A percentile compares a stretch with the other conserved stretches of the same genome.
Evolutionary conservation across 2,113 vertebrate species (phyloP).

Genomic region (Sus scrofa): T2T-Sscrofa CM000822.6:662501-663000

Average conservation of each 20-base stretch:
- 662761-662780: not conserved
- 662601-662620: conserved; percentile 85
- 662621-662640: conserved; percentile 92
- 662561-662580: conserved; percentile 89
- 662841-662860: not conserved
- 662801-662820: not conserved
- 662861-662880: not conserved
- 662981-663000: not conserved
- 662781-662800: no score
- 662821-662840: not conserved
- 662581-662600: conserved; percentile 94
- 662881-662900: not conserved
- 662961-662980: not conserved
- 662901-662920: not conserved
- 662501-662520: no score
- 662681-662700: not conserved
- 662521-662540: not conserved
- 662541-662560: conserved; percentile 62
- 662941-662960: not conserved
- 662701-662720: not conserved
- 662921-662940: not conserved
- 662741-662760: not conserved
- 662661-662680: conserved; percentile 92
- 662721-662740: no score
- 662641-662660: conserved; percentile 92